phyloP scores from a whole-genome alignment of 2,888 invertebrate species.

The Endotricha flammealis region DNA sequence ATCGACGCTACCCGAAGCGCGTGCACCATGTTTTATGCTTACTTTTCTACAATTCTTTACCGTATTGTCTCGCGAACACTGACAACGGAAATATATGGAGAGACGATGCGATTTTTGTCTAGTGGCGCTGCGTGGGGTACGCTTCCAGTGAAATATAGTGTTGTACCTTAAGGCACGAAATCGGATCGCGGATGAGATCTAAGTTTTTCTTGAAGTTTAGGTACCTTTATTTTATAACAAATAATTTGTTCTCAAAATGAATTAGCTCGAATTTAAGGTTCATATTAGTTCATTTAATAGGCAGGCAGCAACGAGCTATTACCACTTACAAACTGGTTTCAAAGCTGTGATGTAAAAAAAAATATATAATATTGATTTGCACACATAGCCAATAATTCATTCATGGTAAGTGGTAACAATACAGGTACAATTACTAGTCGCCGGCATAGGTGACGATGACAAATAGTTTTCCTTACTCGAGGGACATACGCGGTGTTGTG shows the following conservation, averaged over 20 bases:
- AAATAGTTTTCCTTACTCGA: slow-evolving; percentile 64
- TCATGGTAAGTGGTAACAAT: slow-evolving; percentile 69
- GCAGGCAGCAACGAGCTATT: no score
- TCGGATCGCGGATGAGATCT: slow-evolving; percentile 16
- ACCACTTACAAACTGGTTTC: no score
- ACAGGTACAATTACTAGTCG: slow-evolving; percentile 71
- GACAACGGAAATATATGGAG: slow-evolving; percentile 66
- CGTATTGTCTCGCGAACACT: slow-evolving; percentile 54
- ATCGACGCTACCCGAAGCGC: slow-evolving; percentile 57
- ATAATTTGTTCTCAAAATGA: no score
- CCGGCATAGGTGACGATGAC: slow-evolving; percentile 68
- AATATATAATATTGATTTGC: slow-evolving; percentile 48
- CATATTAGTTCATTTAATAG: no score
- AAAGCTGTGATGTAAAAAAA: no score
- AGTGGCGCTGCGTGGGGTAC: slow-evolving; percentile 65
- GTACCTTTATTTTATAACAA: no score
- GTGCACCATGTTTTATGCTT: slow-evolving; percentile 61
- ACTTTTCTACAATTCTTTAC: slow-evolving; percentile 65
- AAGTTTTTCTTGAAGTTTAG: slow-evolving; percentile 13
- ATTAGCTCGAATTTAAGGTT: no score
- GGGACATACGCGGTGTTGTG: slow-evolving; percentile 48
- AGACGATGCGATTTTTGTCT: slow-evolving; percentile 70
- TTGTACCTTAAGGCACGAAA: slow-evolving; percentile 16
- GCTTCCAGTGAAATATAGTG: slow-evolving; percentile 38
- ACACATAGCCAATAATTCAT: slow-evolving; percentile 60